These are phyloP conservation scores for Python bivittatus DNA, from an alignment of 2,113 vertebrate species.

Conservation along the genomic window DNA sequence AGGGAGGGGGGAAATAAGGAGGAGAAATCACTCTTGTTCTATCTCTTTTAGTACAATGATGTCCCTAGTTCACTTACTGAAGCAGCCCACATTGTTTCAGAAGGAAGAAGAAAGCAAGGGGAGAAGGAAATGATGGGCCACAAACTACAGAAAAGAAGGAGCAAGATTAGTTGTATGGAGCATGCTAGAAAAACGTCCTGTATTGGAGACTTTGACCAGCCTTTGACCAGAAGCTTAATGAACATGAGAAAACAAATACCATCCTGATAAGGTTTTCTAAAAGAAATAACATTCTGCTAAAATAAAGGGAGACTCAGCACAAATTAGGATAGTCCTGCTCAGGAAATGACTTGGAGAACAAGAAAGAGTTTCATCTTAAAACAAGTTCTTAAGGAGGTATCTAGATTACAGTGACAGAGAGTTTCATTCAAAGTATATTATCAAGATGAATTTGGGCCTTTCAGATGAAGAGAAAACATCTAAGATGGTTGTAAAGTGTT, in stretches of 20 bases:
- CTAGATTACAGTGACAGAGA: neutral
- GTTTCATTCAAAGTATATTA: too few relatives aligned
- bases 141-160: neutral
- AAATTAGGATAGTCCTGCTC: too few relatives aligned
- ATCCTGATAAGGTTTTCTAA: neutral
- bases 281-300: too few relatives aligned
- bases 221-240: too few relatives aligned
- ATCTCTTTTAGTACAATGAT: rapidly evolving
- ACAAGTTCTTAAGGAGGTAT: too few relatives aligned
- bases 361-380: too few relatives aligned
- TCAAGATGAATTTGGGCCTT: too few relatives aligned
- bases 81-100: neutral
- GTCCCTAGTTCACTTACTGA: conserved; percentile 14
- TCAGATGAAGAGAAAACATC: neutral
- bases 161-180: neutral
- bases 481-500: too few relatives aligned
- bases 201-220: neutral
- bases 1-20: conserved; percentile 36
- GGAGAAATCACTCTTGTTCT: conserved; percentile 22
- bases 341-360: too few relatives aligned
- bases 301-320: too few relatives aligned
- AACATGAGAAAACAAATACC: neutral
- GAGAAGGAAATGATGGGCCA: neutral
- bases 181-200: neutral
- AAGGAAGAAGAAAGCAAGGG: neutral